Conservation (phyloP, 2,113 vertebrate species). For the Hucho hucho region DNA sequence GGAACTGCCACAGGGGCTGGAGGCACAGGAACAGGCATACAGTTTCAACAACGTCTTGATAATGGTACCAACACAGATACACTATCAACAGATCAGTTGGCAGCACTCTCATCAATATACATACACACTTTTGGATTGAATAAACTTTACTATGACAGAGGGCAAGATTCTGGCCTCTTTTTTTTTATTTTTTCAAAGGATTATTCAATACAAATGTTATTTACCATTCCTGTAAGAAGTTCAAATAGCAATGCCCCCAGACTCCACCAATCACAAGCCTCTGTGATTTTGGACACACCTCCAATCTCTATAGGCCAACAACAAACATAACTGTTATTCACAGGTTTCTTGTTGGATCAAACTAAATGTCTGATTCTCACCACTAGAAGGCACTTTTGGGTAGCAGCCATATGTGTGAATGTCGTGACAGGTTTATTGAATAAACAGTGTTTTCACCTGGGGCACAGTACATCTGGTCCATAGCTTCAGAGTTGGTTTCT, state of each 20-base stretch:
- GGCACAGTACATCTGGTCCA: conserved; percentile 89
- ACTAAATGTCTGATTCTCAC: conserved; percentile 2
- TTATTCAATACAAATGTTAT: conserved; percentile 20
- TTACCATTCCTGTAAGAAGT: conserved; percentile 90
- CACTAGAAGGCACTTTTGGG: conserved; percentile 49
- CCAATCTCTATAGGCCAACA: conserved; percentile 83
- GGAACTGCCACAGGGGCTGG: conserved; percentile 87
- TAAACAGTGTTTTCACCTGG: conserved; percentile 79
- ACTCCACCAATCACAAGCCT: conserved; percentile 98
- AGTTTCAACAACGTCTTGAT: background rate
- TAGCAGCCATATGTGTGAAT: background rate
- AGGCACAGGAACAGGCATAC: conserved; percentile 22
- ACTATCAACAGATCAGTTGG: too few species aligned
- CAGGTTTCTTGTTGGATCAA: background rate
- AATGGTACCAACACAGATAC: background rate
- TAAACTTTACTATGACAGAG: conserved; percentile 27
- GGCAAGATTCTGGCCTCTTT: background rate
- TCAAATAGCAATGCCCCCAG: conserved; percentile 91
- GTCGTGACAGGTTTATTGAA: background rate
- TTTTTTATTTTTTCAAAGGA: background rate
- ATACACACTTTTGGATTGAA: background rate
- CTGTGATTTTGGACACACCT: conserved; percentile 81
- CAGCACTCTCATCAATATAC: background rate
- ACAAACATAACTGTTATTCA: background rate
- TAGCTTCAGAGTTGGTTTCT: conserved; percentile 78